A percentile compares a stretch with the other conserved stretches of the same genome.
Evolutionary conservation across 2,888 invertebrate genomes (phyloP).

Genomic region (Leucophenga montana): DNA sequence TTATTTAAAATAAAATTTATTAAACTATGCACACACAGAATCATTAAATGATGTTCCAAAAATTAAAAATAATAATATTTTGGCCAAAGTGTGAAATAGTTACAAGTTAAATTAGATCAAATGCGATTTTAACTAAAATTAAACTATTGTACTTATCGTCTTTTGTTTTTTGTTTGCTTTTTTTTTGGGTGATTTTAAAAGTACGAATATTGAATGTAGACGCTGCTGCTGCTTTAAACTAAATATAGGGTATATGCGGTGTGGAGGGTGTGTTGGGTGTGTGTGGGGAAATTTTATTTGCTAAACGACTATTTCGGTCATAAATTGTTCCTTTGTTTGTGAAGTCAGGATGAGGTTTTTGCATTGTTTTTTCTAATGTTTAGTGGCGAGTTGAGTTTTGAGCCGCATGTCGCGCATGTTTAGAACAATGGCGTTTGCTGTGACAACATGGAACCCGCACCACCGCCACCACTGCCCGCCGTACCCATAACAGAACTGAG

Average conservation of each 20-base stretch:
- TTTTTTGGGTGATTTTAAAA: not conserved
- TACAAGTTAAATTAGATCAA: not conserved
- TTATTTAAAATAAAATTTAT: not conserved
- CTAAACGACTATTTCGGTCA: slow-evolving; percentile 2
- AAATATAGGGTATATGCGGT: no score
- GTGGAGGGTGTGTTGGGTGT: no score
- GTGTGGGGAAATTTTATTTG: slow-evolving; percentile 14
- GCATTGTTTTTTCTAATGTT: no score
- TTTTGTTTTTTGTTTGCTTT: not conserved
- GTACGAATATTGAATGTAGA: no score
- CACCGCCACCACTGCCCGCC: slow-evolving; percentile 42
- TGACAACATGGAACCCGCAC: slow-evolving; percentile 64
- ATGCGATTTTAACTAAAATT: slow-evolving; percentile 26
- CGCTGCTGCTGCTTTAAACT: no score
- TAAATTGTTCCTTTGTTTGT: no score
- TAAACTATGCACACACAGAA: slow-evolving; percentile 5
- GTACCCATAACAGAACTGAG: slow-evolving; percentile 26
- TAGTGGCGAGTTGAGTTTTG: no score
- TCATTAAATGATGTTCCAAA: slow-evolving; percentile 1
- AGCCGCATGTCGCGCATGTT: not conserved
- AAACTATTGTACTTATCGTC: slow-evolving; percentile 5
- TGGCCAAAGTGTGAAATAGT: not conserved
- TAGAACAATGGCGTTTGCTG: slow-evolving; percentile 51
- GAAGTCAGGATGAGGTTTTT: no score
- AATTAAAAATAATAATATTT: not conserved